Evolutionary conservation across 92 coral and sea anemone species (phyloP).

Genomic region (Montipora capitata): DNA sequence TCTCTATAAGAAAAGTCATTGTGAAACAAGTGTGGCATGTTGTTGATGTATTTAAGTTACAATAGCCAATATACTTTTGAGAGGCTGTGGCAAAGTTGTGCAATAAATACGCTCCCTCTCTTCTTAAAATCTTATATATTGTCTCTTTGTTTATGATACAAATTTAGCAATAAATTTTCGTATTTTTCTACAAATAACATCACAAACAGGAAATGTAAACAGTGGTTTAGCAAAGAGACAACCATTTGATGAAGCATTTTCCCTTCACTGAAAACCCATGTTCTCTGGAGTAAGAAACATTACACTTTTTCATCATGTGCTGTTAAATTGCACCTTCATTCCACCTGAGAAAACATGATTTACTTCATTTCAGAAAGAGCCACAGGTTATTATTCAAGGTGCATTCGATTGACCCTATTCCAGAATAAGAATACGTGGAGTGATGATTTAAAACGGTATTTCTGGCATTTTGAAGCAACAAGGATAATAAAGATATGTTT

Average conservation of each 20-base stretch:
- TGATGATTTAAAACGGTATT: no score
- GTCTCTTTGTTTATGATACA: background rate
- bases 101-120: background rate
- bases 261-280: background rate
- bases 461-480: no score
- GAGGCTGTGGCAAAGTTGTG: background rate
- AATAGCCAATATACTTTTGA: background rate
- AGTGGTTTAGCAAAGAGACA: background rate
- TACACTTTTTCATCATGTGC: background rate
- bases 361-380: no score
- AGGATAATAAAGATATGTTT: no score
- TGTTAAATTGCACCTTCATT: slow-evolving; percentile 9
- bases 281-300: background rate
- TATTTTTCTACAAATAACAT: background rate
- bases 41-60: background rate
- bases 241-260: no score
- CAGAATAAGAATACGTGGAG: no score
- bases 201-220: background rate
- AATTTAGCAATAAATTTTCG: background rate
- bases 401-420: no score
- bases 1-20: background rate
- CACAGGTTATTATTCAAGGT: no score
- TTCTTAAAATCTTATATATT: background rate
- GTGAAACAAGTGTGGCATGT: background rate
- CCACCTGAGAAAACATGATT: background rate